Evolutionary conservation across 1,140 invertebrate genomes (phyloP), one percentile per base, ranked within the genome.

Genomic region (Apis laboriosa): DNA sequence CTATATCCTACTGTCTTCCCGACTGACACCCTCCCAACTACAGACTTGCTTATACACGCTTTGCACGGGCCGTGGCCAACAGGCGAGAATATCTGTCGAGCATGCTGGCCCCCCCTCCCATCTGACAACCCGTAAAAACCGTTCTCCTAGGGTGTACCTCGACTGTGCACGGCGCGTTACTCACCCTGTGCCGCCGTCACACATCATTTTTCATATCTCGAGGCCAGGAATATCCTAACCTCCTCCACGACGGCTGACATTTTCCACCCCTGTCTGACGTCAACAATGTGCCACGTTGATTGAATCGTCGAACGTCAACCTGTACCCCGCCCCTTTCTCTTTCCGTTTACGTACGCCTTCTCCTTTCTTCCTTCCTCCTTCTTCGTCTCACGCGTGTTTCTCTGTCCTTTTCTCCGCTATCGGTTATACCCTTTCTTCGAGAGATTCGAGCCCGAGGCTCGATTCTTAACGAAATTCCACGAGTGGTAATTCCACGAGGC

Each of bases 161-260:
- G 76, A 66, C 56, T 76, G 72, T 70, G 43, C 12, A 56, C 70
- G 55, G 28, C 77, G 49, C 77, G 55, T 70, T 77, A 80, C 60
- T 68, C 60, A 34, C 34, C 34, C 34, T 43, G 34, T 13, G 61
- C 60, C 68, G 11, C 75, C 81, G 84, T 88, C 89, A 91, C 87
- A 85, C 85, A 88, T 90, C 91, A 90, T 92, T 92, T 92, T 92
- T 92, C 91, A 92, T 91, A 90, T 89, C 87, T 83, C 85, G 84
- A 80, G 83, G 81, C 78, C 64, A 86, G 85, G 80, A 90, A 91
- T 91, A 89, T 92, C 90, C 89, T 43, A 43, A 80, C 24, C 75
- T 24, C 24, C 82, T 24, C 24, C 82, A 24, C 55, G 81, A 88
- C 83, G 90, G 81, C 67, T 90, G 88, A 92, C 90, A 84, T 91